Base-by-base conservation (phyloP, 2,797 vertebrate genomes). In the Limnodromus scolopaceus region DNA sequence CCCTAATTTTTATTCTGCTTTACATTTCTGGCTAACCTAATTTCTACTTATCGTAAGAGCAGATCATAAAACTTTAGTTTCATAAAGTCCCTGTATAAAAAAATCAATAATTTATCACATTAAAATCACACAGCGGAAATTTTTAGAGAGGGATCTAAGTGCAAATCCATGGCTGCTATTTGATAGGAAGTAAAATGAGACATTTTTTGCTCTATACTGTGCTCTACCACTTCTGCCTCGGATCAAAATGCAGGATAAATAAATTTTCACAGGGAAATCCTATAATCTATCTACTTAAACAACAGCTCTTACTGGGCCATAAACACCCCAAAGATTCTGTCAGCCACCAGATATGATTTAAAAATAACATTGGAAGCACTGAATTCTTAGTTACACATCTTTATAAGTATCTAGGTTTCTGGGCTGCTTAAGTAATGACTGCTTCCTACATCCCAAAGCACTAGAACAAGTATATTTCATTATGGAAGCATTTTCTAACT, bases 51-150 rank as follows among this genome's bases (percentile, higher is more conserved):
- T 48, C 13, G 1, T 75, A 84, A 78, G 28, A 75, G 53, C 61
- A 81, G 39, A 83, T 95, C 46, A 70, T 63, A 79, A 83, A 92
- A 43, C 1, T 7, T 17, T 27, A 71, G n/a, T 63, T 95, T 89
- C 58, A 79, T 53, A 53, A 86, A 93, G 66, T 91, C 38, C 38
- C 14, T 49, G 16, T 79, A 95, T 92, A 79, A 46, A 74, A 92
- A 96, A 92, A 92, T 88, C 82, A 82, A 36, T 93, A 83, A 84
- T 77, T 95, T 94, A 89, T 89, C 80, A 78, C 68, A 64, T 87
- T 90, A 94, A 86, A 91, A 81, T 95, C 74, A 90, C 0, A 1
- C 72, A 96, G 74, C 1, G 3, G 77, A 92, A 65, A 32, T 53
- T 94, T 95, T 95, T 51, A 93, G 60, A 87, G 58, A 70, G 36